These are phyloP conservation scores for Drosophila punjabiensis DNA, from an alignment of 1,140 invertebrate genomes.

Conservation along the genomic window DNA sequence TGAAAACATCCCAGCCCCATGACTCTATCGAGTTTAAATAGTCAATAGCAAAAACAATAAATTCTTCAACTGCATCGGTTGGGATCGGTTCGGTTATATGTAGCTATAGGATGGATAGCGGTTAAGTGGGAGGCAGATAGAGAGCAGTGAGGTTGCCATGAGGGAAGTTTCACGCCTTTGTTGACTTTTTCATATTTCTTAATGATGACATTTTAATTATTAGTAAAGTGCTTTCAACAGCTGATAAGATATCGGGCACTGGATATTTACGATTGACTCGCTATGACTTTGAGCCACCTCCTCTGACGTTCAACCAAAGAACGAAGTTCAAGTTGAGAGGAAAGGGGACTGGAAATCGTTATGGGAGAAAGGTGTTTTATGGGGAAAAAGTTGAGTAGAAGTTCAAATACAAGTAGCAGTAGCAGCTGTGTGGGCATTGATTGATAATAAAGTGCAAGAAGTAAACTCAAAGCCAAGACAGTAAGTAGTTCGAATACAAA, in stretches of 20 bases:
- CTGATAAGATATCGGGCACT: conserved; percentile 78
- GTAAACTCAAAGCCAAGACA: conserved; percentile 4
- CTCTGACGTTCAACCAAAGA: conserved; percentile 28
- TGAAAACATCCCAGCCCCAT: conserved; percentile 16
- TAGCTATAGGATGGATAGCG: conserved; percentile 5
- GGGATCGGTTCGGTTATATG: conserved; percentile 37
- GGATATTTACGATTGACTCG: conserved; percentile 70
- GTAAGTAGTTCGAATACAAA: conserved; percentile 17
- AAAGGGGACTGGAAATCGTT: background rate
- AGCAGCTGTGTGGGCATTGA: conserved; percentile 35
- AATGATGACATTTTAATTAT: conserved; percentile 84
- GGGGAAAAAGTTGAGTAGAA: background rate
- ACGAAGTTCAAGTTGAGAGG: conserved; percentile 54
- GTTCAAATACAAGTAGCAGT: conserved; percentile 30
- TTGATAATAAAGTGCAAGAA: conserved; percentile 36
- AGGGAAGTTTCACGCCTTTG: conserved; percentile 47
- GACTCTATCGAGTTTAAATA: conserved; percentile 70
- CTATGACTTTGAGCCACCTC: conserved; percentile 37
- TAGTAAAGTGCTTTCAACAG: conserved; percentile 80
- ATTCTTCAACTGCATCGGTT: conserved; percentile 60
- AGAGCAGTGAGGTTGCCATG: conserved; percentile 7
- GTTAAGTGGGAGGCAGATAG: conserved; percentile 8
- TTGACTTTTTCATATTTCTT: conserved; percentile 84
- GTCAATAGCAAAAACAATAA: conserved; percentile 78
- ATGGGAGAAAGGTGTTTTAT: conserved; percentile 17